Base-by-base conservation (phyloP, 1,140 invertebrate genomes). In the Trachelipus rathkii region DNA sequence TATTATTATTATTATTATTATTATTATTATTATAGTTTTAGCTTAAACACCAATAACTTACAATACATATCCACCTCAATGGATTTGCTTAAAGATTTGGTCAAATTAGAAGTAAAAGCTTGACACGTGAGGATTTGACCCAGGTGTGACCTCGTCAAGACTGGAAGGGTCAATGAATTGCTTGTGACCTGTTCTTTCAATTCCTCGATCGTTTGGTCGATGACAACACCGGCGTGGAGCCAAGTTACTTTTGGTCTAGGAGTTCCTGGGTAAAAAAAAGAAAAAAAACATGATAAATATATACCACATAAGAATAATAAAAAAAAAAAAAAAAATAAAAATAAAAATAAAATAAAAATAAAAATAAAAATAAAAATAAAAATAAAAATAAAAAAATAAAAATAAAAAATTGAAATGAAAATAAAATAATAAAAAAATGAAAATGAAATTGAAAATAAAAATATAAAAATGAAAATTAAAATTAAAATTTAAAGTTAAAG, bases 1-100 rank as follows among this genome's bases (percentile, higher is more conserved):
- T n/a, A n/a, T n/a, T n/a, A n/a, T n/a, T n/a, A n/a, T n/a, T n/a
- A n/a, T n/a, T n/a, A n/a, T n/a, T n/a, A n/a, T n/a, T n/a, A n/a
- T n/a, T n/a, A n/a, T n/a, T n/a, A n/a, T n/a, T n/a, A n/a, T n/a
- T n/a, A n/a, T n/a, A n/a, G n/a, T n/a, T n/a, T n/a, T 33, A 33
- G 6, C 6, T 33, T 33, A 33, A 3, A 6, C 33, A 33, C 1
- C 33, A 33, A 33, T 33, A 3, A 92, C 92, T 92, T 87, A 94
- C 93, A 91, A 83, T 92, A 92, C 91, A 96, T 95, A 85, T 95
- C 92, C 72, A 96, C 88, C 82, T 91, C 91, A 19, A 95, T 90
- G 19, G 91, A 91, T 19, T 91, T 88, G 66, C 92, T 90, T 21
- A 93, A 85, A 60, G 92, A 90, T 66, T 89, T 87, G 13, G 92